Evolutionary conservation across 92 coral and sea anemone species (phyloP).

Genomic region (Actinernus sp.): DNA sequence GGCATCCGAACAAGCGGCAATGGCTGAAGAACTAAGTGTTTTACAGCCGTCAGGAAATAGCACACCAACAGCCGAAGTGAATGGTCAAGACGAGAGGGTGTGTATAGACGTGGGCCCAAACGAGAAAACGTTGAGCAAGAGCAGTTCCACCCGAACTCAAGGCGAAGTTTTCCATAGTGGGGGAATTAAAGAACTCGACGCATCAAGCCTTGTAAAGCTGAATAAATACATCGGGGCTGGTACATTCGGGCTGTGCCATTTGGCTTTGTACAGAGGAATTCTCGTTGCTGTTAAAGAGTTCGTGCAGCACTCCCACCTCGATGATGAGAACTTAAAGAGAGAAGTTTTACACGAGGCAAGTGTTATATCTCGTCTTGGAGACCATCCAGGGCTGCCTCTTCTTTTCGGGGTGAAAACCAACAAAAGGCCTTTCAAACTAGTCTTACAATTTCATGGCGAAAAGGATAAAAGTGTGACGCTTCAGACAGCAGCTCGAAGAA

Average conservation of each 20-base stretch:
- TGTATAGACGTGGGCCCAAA: no score
- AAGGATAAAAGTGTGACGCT: background rate
- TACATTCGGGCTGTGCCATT: conserved; percentile 5
- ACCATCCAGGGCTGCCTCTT: conserved; percentile 19
- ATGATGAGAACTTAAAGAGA: background rate
- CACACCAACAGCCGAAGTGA: no score
- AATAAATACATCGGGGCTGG: conserved; percentile 4
- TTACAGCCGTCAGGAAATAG: no score
- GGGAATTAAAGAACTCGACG: conserved; percentile 2
- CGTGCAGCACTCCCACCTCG: background rate
- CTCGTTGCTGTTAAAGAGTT: conserved; percentile 10
- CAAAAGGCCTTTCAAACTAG: background rate
- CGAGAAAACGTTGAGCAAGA: no score
- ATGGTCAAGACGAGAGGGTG: no score
- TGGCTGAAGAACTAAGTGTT: no score
- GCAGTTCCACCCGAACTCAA: no score
- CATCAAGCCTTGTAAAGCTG: background rate
- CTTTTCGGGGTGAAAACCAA: conserved; percentile 3
- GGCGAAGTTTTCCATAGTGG: background rate
- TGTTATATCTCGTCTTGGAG: conserved; percentile 3
- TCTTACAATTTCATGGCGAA: conserved; percentile 12
- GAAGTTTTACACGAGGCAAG: conserved; percentile 13
- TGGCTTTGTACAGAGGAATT: background rate
- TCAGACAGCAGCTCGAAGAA: background rate
- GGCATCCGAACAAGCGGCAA: no score